Evolutionary conservation across 1,140 invertebrate species (phyloP).

Genomic region (Penaeus indicus): DNA sequence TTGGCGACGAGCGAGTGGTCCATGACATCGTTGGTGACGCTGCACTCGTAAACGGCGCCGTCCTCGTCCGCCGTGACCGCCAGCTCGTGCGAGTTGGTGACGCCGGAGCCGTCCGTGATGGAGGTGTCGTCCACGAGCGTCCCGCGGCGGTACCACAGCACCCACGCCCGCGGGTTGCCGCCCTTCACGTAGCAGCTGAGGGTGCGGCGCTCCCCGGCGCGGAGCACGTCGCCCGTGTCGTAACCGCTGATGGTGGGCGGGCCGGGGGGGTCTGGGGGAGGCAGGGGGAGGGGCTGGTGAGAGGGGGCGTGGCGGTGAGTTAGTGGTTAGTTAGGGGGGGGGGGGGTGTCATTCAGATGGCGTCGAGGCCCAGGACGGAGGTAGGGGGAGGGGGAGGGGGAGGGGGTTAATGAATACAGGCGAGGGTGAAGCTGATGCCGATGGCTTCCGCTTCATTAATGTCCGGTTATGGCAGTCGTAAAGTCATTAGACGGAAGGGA

Average conservation of each 20-base stretch:
- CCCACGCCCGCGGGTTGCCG: slow-evolving; percentile 94
- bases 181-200: slow-evolving; percentile 90
- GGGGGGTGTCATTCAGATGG: no score
- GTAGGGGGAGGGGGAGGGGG: no score
- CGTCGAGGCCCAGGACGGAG: no score
- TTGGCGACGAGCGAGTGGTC: neutral
- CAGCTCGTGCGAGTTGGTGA: neutral
- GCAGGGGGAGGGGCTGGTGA: no score
- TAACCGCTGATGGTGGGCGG: slow-evolving; percentile 93
- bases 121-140: slow-evolving; percentile 85
- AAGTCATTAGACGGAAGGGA: no score
- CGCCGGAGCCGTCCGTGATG: slow-evolving; percentile 78
- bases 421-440: no score
- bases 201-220: slow-evolving; percentile 89
- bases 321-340: no score
- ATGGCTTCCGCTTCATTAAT: no score
- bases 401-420: no score
- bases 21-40: neutral
- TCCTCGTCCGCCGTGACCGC: neutral
- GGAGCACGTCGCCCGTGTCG: slow-evolving; percentile 85
- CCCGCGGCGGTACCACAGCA: slow-evolving; percentile 94
- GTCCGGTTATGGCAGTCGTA: no score
- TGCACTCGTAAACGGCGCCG: slow-evolving; percentile 1
- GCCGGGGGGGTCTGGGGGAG: slow-evolving; percentile 86
- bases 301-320: no score